Conservation (phyloP, 64 coral and sea anemone species). For the Anthopleura sola region DNA sequence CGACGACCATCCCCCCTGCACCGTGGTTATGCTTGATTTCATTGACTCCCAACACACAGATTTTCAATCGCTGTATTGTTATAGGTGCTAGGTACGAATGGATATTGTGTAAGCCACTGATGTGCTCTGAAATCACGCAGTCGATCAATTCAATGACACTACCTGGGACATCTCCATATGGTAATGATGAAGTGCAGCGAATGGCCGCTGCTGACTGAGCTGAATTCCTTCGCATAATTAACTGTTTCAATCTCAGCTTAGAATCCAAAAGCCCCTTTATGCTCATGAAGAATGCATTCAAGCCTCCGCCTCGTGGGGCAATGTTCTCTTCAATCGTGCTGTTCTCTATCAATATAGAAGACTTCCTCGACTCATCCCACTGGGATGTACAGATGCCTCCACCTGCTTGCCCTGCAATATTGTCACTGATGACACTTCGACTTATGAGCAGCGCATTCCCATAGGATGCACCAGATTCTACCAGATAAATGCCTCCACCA, state of each 20-base stretch:
- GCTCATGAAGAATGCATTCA: slow-evolving; percentile 73
- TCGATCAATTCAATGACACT: slow-evolving; percentile 52
- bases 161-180: slow-evolving; percentile 18
- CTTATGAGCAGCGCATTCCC: slow-evolving; percentile 33
- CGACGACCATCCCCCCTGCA: slow-evolving; percentile 26
- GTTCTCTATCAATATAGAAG: slow-evolving; percentile 31
- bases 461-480: slow-evolving; percentile 17
- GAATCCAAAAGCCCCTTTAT: not conserved
- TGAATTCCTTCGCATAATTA: not conserved
- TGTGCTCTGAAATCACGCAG: slow-evolving; percentile 40
- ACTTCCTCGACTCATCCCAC: slow-evolving; percentile 54
- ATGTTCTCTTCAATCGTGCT: slow-evolving; percentile 44
- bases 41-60: slow-evolving; percentile 54
- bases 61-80: slow-evolving; percentile 61
- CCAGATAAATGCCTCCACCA: slow-evolving; percentile 64
- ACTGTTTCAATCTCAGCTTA: not conserved
- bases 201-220: slow-evolving; percentile 21
- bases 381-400: slow-evolving; percentile 45
- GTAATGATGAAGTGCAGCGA: slow-evolving; percentile 59
- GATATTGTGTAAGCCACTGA: slow-evolving; percentile 10
- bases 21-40: slow-evolving; percentile 44
- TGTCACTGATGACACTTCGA: slow-evolving; percentile 26
- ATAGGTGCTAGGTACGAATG: slow-evolving; percentile 43
- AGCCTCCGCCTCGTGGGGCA: slow-evolving; percentile 42
- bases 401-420: slow-evolving; percentile 53